Evolutionary conservation across 2,113 vertebrate species (phyloP).

Genomic region (Monopterus albus): DNA sequence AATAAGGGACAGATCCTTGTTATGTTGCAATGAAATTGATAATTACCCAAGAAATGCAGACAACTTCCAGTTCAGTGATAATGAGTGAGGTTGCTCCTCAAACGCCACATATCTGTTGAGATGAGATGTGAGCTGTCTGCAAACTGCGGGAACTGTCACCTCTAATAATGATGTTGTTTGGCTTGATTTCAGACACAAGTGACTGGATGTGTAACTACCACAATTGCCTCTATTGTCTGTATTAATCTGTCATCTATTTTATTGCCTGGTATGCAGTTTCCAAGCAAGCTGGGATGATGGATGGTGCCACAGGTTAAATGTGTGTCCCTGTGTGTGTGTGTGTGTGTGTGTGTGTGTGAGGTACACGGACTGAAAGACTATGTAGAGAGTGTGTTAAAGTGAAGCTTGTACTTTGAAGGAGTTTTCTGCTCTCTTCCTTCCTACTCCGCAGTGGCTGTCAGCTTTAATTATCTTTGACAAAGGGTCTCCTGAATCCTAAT

Average conservation of each 20-base stretch:
- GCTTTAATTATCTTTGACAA: slow-evolving; percentile 80
- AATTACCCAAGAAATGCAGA: not conserved
- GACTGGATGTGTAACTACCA: slow-evolving; percentile 20
- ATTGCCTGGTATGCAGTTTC: slow-evolving; percentile 64
- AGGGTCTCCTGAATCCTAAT: slow-evolving; percentile 77
- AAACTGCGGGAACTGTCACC: slow-evolving; percentile 33
- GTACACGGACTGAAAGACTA: slow-evolving; percentile 34
- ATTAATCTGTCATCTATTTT: slow-evolving; percentile 70
- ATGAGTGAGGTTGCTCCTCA: slow-evolving; percentile 8
- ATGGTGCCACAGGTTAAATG: slow-evolving; percentile 44
- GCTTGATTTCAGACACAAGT: slow-evolving; percentile 23
- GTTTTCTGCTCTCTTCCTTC: slow-evolving; percentile 64
- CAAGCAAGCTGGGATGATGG: slow-evolving; percentile 50
- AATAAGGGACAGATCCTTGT: not conserved
- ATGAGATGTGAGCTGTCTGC: slow-evolving; percentile 28
- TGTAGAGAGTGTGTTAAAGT: slow-evolving; percentile 61
- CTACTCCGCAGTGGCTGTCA: slow-evolving; percentile 74
- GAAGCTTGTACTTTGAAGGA: slow-evolving; percentile 68
- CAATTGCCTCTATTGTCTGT: slow-evolving; percentile 44
- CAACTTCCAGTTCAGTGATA: not conserved
- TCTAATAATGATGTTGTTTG: slow-evolving; percentile 39
- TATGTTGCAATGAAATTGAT: not conserved
- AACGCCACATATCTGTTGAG: not conserved
- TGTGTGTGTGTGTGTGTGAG: slow-evolving; percentile 17
- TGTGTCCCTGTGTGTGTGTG: slow-evolving; percentile 18